These are phyloP conservation scores for Psammodynastes pulverulentus DNA, from an alignment of 2,113 vertebrate species.

Conservation along the genomic window DNA sequence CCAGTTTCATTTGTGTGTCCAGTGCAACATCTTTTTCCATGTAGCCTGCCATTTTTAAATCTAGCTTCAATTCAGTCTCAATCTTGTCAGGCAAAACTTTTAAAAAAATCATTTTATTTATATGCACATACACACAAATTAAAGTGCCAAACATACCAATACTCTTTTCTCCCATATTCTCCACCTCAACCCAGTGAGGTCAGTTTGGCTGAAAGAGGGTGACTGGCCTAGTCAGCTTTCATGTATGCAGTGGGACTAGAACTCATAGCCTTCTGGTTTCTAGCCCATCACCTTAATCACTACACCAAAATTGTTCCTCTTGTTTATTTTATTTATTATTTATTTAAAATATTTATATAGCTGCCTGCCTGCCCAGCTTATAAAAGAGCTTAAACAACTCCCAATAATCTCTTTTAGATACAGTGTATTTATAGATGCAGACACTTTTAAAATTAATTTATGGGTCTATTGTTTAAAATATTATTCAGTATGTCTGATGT, in stretches of 20 bases:
- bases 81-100: not conserved
- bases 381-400: no score
- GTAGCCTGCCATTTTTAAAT: not conserved
- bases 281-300: no score
- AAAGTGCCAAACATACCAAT: not conserved
- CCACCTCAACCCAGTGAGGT: not conserved
- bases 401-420: not conserved
- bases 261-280: no score
- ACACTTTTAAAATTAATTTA: not conserved
- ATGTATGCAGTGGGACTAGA: no score
- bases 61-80: not conserved
- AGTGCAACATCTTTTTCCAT: not conserved
- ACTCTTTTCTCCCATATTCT: not conserved
- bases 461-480: not conserved
- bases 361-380: no score
- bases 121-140: not conserved
- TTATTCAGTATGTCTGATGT: not conserved
- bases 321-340: not conserved
- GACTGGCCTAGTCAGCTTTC: no score
- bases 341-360: no score
- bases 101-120: not conserved
- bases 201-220: no score
- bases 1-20: not conserved
- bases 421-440: not conserved
- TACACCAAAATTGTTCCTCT: not conserved